A percentile compares a stretch with the other conserved stretches of the same genome.
phyloP scores from a whole-genome alignment of 2,888 invertebrate species.

The Eilema griseolum region DNA sequence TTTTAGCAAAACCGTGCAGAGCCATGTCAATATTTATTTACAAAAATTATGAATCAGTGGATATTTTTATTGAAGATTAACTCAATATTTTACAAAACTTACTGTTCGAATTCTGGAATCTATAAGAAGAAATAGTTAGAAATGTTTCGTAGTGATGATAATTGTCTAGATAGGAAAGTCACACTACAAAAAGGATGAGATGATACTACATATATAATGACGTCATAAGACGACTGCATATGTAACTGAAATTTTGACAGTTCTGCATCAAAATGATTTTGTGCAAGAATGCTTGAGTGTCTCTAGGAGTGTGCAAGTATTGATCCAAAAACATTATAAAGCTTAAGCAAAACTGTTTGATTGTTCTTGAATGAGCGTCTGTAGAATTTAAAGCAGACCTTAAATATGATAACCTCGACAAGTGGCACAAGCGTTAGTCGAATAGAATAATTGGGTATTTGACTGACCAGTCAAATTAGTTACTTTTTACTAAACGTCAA shows the following conservation, averaged over 20 bases:
- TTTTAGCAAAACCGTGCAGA: conserved; percentile 45
- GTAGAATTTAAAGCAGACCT: background rate
- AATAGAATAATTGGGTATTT: too few species aligned
- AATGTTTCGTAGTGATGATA: conserved; percentile 23
- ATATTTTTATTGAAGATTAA: conserved; percentile 46
- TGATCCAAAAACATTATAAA: background rate
- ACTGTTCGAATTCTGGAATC: conserved; percentile 45
- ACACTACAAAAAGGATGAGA: background rate
- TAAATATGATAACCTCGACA: too few species aligned
- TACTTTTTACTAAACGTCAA: too few species aligned
- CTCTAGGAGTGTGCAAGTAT: background rate
- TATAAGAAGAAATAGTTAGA: conserved; percentile 45
- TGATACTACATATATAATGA: conserved; percentile 8
- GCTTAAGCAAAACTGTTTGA: background rate
- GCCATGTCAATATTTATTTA: conserved; percentile 41
- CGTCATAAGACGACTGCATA: background rate
- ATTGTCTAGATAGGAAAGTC: conserved; percentile 6
- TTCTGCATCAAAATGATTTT: background rate
- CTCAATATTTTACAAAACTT: conserved; percentile 36
- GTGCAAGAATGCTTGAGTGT: background rate
- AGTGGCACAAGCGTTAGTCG: too few species aligned
- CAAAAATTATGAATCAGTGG: conserved; percentile 46
- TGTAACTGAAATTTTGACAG: background rate
- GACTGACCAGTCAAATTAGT: too few species aligned
- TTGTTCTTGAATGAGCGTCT: background rate